Base-by-base conservation (phyloP, 2,797 vertebrate species). In the Odontamblyopus rebecca region DNA sequence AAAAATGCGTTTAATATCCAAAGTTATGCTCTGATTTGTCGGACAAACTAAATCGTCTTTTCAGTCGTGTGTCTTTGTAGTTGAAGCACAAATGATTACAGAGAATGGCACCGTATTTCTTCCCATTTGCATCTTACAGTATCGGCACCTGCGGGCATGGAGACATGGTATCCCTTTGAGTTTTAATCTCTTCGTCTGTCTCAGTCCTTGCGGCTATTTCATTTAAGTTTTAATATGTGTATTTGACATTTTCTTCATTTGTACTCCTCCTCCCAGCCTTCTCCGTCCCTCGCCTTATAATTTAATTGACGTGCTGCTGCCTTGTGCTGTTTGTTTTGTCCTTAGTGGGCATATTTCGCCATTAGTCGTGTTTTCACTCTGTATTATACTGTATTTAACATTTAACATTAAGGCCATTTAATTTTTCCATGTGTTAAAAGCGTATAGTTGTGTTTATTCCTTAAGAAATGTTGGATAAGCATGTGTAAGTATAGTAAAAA, bases 161-260 rank as follows among this genome's bases (percentile, higher is more conserved):
- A 85, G 72, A 78, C 89, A 83, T 41, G 72, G 79, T 84, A 87
- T 93, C 91, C 88, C 90, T 93, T 82, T 85, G 92, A 91, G 90
- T 93, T 92, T 90, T 92, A 90, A 93, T 93, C 91, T 91, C 88
- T 86, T 86, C 74, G 81, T 91, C 90, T 88, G 87, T 77, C 85
- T 61, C 79, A 84, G 78, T 91, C 89, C 93, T 94, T 38, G 74
- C 79, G 90, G 94, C 92, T 74, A 86, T 93, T 93, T 91, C 89
- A 93, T 94, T 93, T 91, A 90, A 90, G 87, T 93, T 92, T 93
- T 94, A 93, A 93, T 93, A 93, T 92, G 90, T 92, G 92, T 88
- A 88, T 93, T 93, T 93, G 90, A 93, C 90, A 89, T 91, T 93
- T 91, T 87, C 84, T 91, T 93, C 90, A 92, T 94, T 92, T 92